Percentiles rank a stretch among this genome's conserved stretches.
Conservation (phyloP, 2,797 vertebrate species). For the Darevskia nairensis region DNA sequence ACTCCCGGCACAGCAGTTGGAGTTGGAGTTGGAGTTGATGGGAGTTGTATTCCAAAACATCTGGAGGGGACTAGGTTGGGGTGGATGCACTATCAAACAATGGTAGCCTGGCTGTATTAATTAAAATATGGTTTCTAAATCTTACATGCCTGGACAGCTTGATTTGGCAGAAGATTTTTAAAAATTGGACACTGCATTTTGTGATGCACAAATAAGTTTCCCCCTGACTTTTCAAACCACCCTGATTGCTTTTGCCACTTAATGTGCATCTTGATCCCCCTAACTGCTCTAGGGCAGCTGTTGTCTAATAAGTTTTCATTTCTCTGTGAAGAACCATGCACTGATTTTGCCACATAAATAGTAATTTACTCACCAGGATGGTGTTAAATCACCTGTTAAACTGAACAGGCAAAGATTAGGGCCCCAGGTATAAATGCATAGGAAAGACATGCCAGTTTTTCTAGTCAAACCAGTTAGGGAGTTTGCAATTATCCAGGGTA, state of each 20-base stretch:
- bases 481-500: not conserved
- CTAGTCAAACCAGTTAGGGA: constrained; percentile 6
- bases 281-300: too few species aligned
- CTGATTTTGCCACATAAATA: not conserved
- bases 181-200: not conserved
- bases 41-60: too few species aligned
- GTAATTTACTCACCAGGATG: not conserved
- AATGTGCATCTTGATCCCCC: not conserved
- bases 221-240: not conserved
- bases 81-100: too few species aligned
- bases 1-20: too few species aligned
- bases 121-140: too few species aligned
- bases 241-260: not conserved
- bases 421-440: not conserved
- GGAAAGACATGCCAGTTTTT: not conserved
- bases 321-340: not conserved
- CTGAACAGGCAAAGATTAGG: not conserved
- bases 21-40: too few species aligned
- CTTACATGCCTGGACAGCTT: not conserved
- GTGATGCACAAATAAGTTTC: not conserved
- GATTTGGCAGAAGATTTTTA: too few species aligned
- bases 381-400: not conserved
- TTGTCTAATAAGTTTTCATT: not conserved
- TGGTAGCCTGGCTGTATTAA: not conserved
- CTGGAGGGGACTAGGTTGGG: too few species aligned